Conservation (phyloP, 2,888 invertebrate species). For the Thyatira batis region DNA sequence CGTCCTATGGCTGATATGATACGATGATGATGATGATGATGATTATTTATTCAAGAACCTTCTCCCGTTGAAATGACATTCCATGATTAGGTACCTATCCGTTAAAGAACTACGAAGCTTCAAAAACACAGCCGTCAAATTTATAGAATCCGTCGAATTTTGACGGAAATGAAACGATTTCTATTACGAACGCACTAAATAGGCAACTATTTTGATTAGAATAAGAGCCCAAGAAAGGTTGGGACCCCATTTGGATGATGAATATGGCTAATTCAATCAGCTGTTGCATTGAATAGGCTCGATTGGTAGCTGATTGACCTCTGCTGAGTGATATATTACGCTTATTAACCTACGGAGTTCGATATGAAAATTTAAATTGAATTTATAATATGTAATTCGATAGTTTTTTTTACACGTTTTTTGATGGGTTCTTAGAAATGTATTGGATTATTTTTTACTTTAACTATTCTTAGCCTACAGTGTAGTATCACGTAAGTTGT, state of each 20-base stretch:
- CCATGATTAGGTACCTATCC: too few species aligned
- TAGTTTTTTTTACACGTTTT: background rate
- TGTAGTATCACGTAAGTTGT: too few species aligned
- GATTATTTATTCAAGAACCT: too few species aligned
- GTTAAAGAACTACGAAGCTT: too few species aligned
- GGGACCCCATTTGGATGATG: slow-evolving; percentile 61
- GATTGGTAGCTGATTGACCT: slow-evolving; percentile 56
- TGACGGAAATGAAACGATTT: background rate
- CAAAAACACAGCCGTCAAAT: too few species aligned
- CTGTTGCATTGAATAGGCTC: slow-evolving; percentile 35
- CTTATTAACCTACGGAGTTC: slow-evolving; percentile 30
- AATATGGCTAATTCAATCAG: slow-evolving; percentile 71
- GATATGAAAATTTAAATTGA: background rate
- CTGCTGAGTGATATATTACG: slow-evolving; percentile 57
- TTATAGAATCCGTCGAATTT: too few species aligned
- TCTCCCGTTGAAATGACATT: too few species aligned
- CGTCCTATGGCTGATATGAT: too few species aligned
- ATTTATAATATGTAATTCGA: background rate
- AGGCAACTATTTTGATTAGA: slow-evolving; percentile 10
- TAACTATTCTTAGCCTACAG: too few species aligned
- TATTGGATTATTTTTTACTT: too few species aligned
- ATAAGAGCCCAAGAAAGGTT: slow-evolving; percentile 34
- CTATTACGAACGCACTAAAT: background rate
- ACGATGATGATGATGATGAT: too few species aligned
- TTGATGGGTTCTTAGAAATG: background rate